Conservation (phyloP, 2,797 vertebrate species). For the Sciurus carolinensis region DNA sequence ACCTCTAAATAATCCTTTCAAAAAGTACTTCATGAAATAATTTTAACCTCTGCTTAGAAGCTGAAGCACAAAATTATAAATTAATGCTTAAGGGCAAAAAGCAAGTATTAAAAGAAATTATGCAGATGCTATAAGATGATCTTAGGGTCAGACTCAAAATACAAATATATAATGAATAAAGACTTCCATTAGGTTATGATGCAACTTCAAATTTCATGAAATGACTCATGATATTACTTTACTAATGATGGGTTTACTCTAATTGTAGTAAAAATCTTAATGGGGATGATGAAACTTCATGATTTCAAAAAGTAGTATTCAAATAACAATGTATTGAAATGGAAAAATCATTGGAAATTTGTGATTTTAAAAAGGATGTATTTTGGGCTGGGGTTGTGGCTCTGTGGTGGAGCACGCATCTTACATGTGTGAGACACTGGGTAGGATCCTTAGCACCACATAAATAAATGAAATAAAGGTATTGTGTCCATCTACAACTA, state of each 20-base stretch:
- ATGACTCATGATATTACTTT: background rate
- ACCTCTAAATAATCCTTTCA: slow-evolving; percentile 36
- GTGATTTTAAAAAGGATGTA: background rate
- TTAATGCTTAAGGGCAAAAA: slow-evolving; percentile 48
- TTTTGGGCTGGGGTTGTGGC: background rate
- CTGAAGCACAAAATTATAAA: slow-evolving; percentile 52
- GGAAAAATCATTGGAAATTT: background rate
- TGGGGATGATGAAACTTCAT: background rate
- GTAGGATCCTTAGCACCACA: too few species aligned
- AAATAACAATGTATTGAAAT: slow-evolving; percentile 18
- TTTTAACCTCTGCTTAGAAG: slow-evolving; percentile 11
- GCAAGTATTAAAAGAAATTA: background rate
- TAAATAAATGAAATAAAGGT: too few species aligned
- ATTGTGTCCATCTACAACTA: too few species aligned
- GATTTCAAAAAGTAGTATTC: background rate
- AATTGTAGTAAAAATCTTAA: slow-evolving; percentile 55
- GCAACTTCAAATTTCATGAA: slow-evolving; percentile 4
- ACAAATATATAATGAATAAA: background rate
- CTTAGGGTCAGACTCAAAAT: slow-evolving; percentile 11
- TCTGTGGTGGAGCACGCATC: too few species aligned
- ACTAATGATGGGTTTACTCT: slow-evolving; percentile 27
- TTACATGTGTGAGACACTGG: too few species aligned
- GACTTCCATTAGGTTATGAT: slow-evolving; percentile 3
- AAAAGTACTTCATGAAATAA: slow-evolving; percentile 8
- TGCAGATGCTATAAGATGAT: slow-evolving; percentile 9